Conservation (phyloP, 2,113 vertebrate species). For the Channa maculata region DNA sequence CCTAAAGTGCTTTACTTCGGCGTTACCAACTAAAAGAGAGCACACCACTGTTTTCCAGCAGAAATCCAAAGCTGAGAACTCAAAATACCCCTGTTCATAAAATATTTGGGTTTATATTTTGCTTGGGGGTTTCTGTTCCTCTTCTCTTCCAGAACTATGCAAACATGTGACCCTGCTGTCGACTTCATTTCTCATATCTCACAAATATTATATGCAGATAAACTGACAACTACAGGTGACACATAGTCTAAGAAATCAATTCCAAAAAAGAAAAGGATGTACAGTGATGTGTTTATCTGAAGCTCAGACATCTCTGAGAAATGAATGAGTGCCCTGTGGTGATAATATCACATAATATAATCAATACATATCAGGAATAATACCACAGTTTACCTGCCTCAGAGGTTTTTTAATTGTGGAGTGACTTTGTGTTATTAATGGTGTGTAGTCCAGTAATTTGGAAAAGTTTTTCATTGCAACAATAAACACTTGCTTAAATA, state of each 20-base stretch:
- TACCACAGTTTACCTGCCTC: conserved; percentile 4
- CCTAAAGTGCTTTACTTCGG: no score
- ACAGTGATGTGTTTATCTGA: not conserved
- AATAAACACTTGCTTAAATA: no score
- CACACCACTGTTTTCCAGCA: no score
- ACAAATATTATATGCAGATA: not conserved
- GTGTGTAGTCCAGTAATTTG: conserved; percentile 11
- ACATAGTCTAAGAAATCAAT: not conserved
- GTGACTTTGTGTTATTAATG: not conserved
- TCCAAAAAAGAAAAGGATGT: not conserved
- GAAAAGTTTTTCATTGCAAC: not conserved
- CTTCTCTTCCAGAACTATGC: not conserved
- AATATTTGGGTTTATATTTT: conserved; percentile 40
- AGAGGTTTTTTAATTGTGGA: conserved; percentile 11
- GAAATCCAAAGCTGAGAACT: conserved; percentile 10
- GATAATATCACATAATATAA: not conserved
- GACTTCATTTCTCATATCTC: conserved; percentile 4
- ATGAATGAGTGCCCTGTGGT: not conserved
- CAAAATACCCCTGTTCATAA: conserved; percentile 34
- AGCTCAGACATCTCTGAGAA: not conserved
- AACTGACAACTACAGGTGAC: conserved; percentile 21
- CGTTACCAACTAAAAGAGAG: no score
- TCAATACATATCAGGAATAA: conserved; percentile 10
- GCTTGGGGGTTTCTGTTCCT: conserved; percentile 19
- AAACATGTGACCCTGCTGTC: conserved; percentile 3